Evolutionary conservation across 2,113 vertebrate genomes (phyloP), one percentile per base, ranked within the genome.

Genomic region (Morone chrysops): DNA sequence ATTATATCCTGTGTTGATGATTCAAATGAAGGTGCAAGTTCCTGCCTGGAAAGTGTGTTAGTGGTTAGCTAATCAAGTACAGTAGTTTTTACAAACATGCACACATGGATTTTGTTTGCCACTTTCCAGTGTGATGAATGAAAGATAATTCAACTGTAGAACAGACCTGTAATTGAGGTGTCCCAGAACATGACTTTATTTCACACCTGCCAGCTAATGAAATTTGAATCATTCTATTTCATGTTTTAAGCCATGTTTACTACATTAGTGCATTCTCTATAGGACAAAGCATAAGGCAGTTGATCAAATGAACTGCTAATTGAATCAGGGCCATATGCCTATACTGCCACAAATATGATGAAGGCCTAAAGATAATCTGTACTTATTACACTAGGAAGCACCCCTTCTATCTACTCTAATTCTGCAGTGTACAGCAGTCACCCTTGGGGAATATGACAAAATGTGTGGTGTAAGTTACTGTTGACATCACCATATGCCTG

Each of bases 401-500:
- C 45, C 62, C 25, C 18, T 48, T 47, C 41, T 59, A 63, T 43
- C 41, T 56, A 2, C 59, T 59, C 41, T 31, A n/a, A 50, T 67
- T 69, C 48, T 48, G 50, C 53, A n/a, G 36, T 45, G 72, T 61
- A 56, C 2, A 54, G 45, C 51, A 66, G 18, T 20, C 66, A 68
- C 56, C 79, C 69, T 31, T 43, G 73, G 78, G 67, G 43, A 80
- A 62, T 75, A 53, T 81, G 84, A 84, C 54, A 78, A 78, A 75
- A 45, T 48, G 59, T 62, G 70, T 43, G 12, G 40, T 48, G 65
- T 78, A 80, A 89, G 81, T 80, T 81, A 47, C 48, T 56, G 43
- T 62, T 85, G 76, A 89, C 90, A 86, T 80, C 56, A 22, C 82
- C 89, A 89, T 88, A 90, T 90, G 88, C 82, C 75, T 80, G 13